Evolutionary conservation across 2,113 vertebrate genomes (phyloP).

Genomic region (Crotalus helleri): DNA sequence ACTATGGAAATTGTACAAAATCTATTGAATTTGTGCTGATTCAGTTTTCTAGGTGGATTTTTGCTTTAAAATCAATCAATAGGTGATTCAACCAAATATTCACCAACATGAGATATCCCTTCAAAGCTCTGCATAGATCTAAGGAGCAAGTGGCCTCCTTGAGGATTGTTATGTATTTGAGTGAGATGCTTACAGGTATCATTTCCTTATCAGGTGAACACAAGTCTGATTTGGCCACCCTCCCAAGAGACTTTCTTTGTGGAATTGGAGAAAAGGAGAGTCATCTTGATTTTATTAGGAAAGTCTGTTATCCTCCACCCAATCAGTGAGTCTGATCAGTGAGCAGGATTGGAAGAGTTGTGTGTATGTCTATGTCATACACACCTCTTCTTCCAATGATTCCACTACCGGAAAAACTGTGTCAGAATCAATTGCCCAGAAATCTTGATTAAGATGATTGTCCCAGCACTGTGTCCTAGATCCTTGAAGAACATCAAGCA

Average conservation of each 20-base stretch:
- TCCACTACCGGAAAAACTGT: background rate
- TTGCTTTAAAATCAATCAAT: background rate
- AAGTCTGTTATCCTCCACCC: background rate
- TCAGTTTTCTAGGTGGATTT: background rate
- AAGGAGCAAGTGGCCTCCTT: background rate
- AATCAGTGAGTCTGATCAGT: background rate
- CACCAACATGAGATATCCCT: background rate
- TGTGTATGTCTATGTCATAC: background rate
- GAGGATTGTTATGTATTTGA: background rate
- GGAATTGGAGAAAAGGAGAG: background rate
- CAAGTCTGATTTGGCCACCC: background rate
- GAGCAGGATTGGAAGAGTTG: background rate
- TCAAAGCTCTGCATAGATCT: background rate
- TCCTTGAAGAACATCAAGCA: background rate
- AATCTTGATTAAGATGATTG: background rate
- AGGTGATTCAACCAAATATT: background rate
- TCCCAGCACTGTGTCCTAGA: background rate
- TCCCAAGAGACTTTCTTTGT: background rate
- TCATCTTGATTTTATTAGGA: background rate
- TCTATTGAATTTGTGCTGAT: background rate
- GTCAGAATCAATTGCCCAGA: background rate
- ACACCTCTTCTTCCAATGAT: background rate
- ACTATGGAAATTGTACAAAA: background rate
- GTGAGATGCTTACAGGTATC: background rate
- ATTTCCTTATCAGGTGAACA: background rate